phyloP scores from a whole-genome alignment of 64 coral and sea anemone genomes.

The Cladopsammia gracilis region DNA sequence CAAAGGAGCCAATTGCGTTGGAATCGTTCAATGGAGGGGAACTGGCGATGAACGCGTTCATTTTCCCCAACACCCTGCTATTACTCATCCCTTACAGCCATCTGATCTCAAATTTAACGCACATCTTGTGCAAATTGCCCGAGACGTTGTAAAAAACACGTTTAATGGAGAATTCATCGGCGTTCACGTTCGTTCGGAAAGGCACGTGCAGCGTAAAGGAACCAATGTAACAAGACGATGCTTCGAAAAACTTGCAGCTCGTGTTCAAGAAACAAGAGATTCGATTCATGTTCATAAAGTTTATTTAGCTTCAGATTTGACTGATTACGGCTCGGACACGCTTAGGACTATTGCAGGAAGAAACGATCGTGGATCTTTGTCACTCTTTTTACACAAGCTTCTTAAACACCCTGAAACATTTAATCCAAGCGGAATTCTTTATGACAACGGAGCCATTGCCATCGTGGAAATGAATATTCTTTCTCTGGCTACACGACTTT shows the following conservation, averaged over 20 bases:
- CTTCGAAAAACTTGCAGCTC: constrained; percentile 80
- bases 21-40: constrained; percentile 96
- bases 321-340: constrained; percentile 94
- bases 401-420: constrained; percentile 72
- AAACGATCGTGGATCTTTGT: constrained; percentile 66
- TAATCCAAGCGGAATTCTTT: constrained; percentile 70
- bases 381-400: constrained; percentile 63
- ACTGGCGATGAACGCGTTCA: constrained; percentile 71
- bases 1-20: constrained; percentile 81
- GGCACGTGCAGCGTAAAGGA: constrained; percentile 85
- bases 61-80: constrained; percentile 74
- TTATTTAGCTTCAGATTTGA: constrained; percentile 94
- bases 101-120: constrained; percentile 87
- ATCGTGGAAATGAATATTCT: constrained; percentile 99
- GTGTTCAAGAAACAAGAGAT: constrained; percentile 68
- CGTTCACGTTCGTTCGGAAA: constrained; percentile 89
- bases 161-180: constrained; percentile 83
- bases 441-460: constrained; percentile 91
- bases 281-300: constrained; percentile 59
- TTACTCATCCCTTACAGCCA: constrained; percentile 63
- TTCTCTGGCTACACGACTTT: constrained; percentile 77
- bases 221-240: constrained; percentile 87
- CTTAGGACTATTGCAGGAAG: constrained; percentile 60
- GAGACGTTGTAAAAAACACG: constrained; percentile 69
- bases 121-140: constrained; percentile 78